phyloP scores from a whole-genome alignment of 2,113 vertebrate species.

The Eleginops maclovinus region DNA sequence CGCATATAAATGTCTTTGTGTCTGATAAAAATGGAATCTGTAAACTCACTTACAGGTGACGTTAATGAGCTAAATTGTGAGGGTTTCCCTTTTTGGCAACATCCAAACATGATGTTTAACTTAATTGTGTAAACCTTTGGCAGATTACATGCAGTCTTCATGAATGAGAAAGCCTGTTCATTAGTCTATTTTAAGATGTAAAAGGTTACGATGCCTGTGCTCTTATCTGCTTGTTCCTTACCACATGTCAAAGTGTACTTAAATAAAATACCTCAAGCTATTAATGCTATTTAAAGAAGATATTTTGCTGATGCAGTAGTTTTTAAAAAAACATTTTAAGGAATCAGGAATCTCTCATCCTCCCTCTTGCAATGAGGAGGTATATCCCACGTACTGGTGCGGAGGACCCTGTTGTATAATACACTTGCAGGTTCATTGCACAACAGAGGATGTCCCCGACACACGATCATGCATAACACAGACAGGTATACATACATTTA shows the following conservation, averaged over 20 bases:
- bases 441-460: conserved; percentile 47
- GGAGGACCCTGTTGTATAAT: conserved; percentile 62
- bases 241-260: conserved; percentile 12
- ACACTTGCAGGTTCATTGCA: conserved; percentile 54
- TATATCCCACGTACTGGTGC: conserved; percentile 43
- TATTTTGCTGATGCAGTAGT: background rate
- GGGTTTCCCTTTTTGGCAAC: background rate
- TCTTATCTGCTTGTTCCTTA: conserved; percentile 13
- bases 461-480: background rate
- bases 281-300: background rate
- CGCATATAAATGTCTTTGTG: background rate
- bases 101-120: conserved; percentile 9
- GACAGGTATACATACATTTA: background rate
- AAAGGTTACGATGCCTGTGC: background rate
- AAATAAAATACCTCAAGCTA: background rate
- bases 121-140: background rate
- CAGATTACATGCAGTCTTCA: no score
- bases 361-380: conserved; percentile 24
- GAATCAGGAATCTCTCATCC: background rate
- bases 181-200: conserved; percentile 19
- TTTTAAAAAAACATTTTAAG: background rate
- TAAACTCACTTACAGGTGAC: background rate
- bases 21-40: background rate
- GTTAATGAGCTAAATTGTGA: background rate
- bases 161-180: background rate